Evolutionary conservation across 2,113 vertebrate species (phyloP).

Genomic region (Arenaria interpres): DNA sequence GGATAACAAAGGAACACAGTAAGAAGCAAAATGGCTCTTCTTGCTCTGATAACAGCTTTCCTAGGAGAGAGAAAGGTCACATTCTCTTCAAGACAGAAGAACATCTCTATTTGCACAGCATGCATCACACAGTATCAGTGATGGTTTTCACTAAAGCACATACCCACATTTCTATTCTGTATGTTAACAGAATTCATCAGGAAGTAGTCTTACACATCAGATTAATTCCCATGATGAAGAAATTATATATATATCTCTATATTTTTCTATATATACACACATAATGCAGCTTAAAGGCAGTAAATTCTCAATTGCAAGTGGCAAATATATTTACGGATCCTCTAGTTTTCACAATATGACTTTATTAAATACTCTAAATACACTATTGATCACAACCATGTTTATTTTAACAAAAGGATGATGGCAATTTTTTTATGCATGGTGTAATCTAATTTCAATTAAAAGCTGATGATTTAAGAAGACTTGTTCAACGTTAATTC

Average conservation of each 20-base stretch:
- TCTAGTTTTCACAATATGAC: neutral
- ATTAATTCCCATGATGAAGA: neutral
- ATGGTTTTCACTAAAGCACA: neutral
- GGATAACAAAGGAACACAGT: neutral
- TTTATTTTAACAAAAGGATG: neutral
- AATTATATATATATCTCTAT: neutral
- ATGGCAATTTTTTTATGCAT: neutral
- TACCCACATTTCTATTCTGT: neutral
- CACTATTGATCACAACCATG: neutral
- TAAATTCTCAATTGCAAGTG: neutral
- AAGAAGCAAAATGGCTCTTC: neutral
- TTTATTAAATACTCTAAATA: neutral
- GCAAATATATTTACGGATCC: neutral
- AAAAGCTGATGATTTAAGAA: neutral
- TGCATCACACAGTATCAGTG: neutral
- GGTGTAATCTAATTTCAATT: neutral
- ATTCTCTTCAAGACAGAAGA: neutral
- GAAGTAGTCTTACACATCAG: neutral
- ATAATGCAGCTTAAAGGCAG: neutral
- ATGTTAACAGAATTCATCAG: neutral
- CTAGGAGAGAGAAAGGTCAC: neutral
- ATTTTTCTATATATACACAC: neutral
- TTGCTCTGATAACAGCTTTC: neutral
- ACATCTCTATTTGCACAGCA: neutral
- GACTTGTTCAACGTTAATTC: neutral